Evolutionary conservation across 1,140 invertebrate genomes (phyloP).

Genomic region (Trissolcus basalis): DNA sequence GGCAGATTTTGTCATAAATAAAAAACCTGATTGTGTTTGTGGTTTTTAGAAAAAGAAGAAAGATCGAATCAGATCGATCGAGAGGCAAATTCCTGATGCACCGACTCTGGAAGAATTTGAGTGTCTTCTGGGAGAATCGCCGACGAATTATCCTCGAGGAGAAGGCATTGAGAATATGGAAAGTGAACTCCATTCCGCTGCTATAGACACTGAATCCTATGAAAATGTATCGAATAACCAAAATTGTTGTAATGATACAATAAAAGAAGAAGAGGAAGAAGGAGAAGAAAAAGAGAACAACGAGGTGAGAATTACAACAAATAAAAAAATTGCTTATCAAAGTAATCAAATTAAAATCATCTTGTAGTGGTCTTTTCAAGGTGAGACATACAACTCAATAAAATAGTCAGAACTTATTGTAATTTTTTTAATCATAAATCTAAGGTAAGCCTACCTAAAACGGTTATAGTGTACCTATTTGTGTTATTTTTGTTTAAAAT

Average conservation of each 20-base stretch:
- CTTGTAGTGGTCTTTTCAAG: too few species aligned
- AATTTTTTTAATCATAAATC: too few species aligned
- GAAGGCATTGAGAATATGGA: slow-evolving; percentile 75
- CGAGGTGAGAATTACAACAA: too few species aligned
- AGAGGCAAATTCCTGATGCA: slow-evolving; percentile 71
- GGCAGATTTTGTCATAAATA: too few species aligned
- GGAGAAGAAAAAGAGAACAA: neutral
- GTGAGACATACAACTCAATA: too few species aligned
- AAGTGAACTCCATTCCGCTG: slow-evolving; percentile 74
- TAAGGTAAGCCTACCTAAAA: too few species aligned
- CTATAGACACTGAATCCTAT: slow-evolving; percentile 71
- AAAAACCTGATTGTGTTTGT: too few species aligned
- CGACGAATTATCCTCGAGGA: slow-evolving; percentile 71
- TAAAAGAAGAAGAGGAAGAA: slow-evolving; percentile 24
- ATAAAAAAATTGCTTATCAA: too few species aligned
- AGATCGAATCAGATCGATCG: slow-evolving; percentile 63
- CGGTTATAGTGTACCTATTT: too few species aligned
- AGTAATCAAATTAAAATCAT: too few species aligned
- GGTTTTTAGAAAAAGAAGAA: slow-evolving; percentile 67
- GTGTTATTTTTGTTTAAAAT: too few species aligned
- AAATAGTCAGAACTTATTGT: too few species aligned
- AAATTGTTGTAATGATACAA: slow-evolving; percentile 18
- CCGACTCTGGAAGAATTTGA: slow-evolving; percentile 74
- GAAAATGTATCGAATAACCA: slow-evolving; percentile 63
- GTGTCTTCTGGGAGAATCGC: slow-evolving; percentile 71